Conservation (phyloP, 2,888 invertebrate genomes). For the Drosophila diplacantha region DNA sequence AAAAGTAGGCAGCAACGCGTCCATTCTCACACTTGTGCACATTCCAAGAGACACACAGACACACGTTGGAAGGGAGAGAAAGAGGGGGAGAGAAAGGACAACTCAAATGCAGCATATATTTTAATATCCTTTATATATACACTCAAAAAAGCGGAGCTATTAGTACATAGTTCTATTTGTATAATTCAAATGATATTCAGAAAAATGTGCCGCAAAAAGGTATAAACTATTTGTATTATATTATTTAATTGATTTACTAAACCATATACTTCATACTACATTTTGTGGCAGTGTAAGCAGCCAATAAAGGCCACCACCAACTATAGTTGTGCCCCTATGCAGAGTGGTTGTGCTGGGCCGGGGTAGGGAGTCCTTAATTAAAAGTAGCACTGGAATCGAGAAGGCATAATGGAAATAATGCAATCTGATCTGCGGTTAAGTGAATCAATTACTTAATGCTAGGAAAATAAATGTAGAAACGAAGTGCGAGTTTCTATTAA, state of each 20-base stretch:
- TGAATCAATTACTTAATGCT: conserved; percentile 10
- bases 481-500: no score
- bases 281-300: neutral
- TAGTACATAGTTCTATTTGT: no score
- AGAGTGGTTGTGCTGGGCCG: neutral
- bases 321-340: neutral
- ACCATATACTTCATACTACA: no score
- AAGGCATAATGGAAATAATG: conserved; percentile 21
- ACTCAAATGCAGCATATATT: conserved; percentile 39
- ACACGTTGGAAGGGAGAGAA: conserved; percentile 6
- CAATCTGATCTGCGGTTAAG: conserved; percentile 6
- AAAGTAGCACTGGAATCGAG: conserved; percentile 3
- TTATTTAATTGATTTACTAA: no score
- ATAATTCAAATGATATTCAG: accelerated
- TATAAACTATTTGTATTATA: no score
- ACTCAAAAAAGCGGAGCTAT: neutral
- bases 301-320: conserved; percentile 15
- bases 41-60: conserved; percentile 22
- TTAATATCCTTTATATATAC: conserved; percentile 50
- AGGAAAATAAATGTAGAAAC: neutral
- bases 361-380: conserved; percentile 13
- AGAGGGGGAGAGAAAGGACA: neutral
- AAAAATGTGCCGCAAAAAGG: neutral
- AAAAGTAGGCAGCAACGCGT: conserved; percentile 40
- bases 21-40: conserved; percentile 15